A percentile compares a stretch with the other conserved stretches of the same genome.
Evolutionary conservation across 2,113 vertebrate species (phyloP).

Genomic region (Onychostruthus taczanowskii): DNA sequence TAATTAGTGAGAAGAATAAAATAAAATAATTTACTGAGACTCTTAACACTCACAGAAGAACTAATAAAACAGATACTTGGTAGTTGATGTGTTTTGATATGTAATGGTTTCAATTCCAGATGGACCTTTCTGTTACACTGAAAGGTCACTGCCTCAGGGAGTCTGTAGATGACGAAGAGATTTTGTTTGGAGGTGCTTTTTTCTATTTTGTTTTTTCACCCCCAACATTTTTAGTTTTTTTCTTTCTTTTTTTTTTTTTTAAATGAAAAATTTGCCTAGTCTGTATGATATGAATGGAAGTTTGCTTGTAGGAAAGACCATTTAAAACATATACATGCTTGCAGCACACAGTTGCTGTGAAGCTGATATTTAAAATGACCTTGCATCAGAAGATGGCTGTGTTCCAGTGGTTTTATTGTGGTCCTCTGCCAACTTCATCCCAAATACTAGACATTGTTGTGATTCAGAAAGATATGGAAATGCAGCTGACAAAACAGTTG

Average conservation of each 20-base stretch:
- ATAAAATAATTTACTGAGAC: neutral
- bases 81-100: neutral
- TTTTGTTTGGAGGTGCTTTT: neutral
- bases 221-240: rapidly evolving
- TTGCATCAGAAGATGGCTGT: neutral
- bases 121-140: neutral
- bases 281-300: neutral
- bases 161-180: neutral
- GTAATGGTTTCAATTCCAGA: neutral
- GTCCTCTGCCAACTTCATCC: neutral
- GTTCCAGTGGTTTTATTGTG: neutral
- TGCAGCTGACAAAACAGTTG: rapidly evolving
- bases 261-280: neutral
- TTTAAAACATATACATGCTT: neutral
- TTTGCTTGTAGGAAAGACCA: neutral
- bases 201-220: neutral
- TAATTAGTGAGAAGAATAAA: neutral
- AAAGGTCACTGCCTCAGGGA: neutral
- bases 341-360: neutral
- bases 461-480: neutral
- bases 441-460: neutral
- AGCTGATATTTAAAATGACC: neutral
- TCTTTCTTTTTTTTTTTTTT: neutral
- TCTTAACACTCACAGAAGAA: neutral
- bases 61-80: neutral